These are phyloP conservation scores for Guaruba guarouba DNA, from an alignment of 2,113 vertebrate species.

Conservation along the genomic window DNA sequence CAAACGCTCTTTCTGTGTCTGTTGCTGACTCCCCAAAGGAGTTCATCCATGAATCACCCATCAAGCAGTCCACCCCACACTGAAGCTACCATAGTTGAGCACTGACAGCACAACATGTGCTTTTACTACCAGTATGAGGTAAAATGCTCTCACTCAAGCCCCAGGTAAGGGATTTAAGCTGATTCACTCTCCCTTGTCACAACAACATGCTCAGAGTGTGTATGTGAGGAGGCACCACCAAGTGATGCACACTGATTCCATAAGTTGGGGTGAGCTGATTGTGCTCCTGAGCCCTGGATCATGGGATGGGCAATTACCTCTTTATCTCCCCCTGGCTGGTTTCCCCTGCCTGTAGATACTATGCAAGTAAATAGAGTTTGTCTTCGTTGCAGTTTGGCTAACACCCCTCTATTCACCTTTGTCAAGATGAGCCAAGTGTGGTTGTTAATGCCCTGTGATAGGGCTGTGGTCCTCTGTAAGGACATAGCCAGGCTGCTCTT, in stretches of 20 bases:
- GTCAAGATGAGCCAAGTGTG: not conserved
- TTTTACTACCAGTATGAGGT: not conserved
- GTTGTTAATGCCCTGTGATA: not conserved
- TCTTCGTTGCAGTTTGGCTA: not conserved
- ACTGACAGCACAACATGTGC: not conserved
- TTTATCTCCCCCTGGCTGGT: not conserved
- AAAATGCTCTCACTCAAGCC: not conserved
- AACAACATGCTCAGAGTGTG: not conserved
- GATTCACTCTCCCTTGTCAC: not conserved
- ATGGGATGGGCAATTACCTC: not conserved
- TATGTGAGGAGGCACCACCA: not conserved
- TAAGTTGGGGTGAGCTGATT: not conserved
- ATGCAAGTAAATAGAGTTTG: not conserved
- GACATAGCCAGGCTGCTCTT: not conserved
- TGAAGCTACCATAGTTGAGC: not conserved
- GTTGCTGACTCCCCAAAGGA: not conserved
- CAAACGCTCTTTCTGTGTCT: not conserved
- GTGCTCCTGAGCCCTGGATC: not conserved
- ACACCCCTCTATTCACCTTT: not conserved
- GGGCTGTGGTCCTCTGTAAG: not conserved
- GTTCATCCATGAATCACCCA: no score
- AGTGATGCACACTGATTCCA: not conserved
- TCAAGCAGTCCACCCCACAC: not conserved
- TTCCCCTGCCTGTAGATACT: not conserved
- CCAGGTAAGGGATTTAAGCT: not conserved